Evolutionary conservation across 1,140 invertebrate species (phyloP), one percentile per base, ranked within the genome.

Genomic region (Polypedilum vanderplanki): DNA sequence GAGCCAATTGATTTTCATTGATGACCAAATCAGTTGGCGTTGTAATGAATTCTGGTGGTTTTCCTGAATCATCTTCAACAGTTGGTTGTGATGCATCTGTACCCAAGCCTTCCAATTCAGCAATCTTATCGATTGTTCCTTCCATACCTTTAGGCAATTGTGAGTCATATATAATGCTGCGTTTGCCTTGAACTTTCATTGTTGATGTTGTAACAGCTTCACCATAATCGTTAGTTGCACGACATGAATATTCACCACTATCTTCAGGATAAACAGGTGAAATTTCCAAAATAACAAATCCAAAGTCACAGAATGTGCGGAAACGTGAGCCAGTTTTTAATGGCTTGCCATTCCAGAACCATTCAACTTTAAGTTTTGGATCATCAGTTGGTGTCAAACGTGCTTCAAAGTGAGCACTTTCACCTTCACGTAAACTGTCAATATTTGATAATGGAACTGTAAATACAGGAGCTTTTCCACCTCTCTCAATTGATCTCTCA

Each of bases 201-300:
- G 89, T 88, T 73, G 94, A 93, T 15, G 91, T 94, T 8, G 95
- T 98, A 0, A 97, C 95, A 74, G 96, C 96, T 85, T 98, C 93
- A 73, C 96, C 96, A 78, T 93, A 94, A 75, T 94, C 92, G 79
- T 96, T 96, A 15, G 87, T 90, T 20, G 95, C 96, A 79, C 94
- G 87, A 82, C 94, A 97, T 75, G 91, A 92, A 83, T 97, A 98
- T 85, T 96, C 94, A 41, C 95, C 95, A 75, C 93, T 93, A 80
- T 97, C 94, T 86, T 97, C 94, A 1, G 94, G 93, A 82, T 97
- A 96, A n/a, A 96, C 93, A 0, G 94, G 94, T 3, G 93, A 95
- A 76, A 97, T 96, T 87, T 97, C 94, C 76, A 96, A 84, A 78
- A 97, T 95, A 15, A 95, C 94, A 80, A 97, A 97, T 70, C 95